phyloP scores from a whole-genome alignment of 2,113 vertebrate genomes.

The Myanophis thanlyinensis region DNA sequence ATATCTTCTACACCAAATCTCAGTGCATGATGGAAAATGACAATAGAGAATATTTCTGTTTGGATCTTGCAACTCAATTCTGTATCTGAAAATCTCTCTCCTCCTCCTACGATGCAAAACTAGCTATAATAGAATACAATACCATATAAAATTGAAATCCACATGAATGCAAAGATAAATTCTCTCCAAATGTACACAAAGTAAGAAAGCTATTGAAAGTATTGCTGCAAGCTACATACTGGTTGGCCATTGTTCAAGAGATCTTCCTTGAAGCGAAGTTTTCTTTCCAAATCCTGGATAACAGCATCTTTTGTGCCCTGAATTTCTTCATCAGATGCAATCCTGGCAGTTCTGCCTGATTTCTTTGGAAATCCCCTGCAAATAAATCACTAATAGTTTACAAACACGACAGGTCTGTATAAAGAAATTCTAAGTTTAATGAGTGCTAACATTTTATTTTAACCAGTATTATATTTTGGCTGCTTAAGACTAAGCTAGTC shows the following conservation, averaged over 20 bases:
- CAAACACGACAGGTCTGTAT: not conserved
- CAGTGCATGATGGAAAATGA: not conserved
- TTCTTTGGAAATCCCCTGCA: conserved; percentile 88
- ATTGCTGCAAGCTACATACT: conserved; percentile 57
- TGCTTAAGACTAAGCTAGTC: not conserved
- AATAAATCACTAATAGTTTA: conserved; percentile 40
- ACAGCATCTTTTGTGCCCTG: conserved; percentile 97
- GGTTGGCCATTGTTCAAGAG: conserved; percentile 91
- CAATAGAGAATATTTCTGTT: not conserved
- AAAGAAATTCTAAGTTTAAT: not conserved
- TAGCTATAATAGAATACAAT: not conserved
- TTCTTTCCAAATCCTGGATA: conserved; percentile 97
- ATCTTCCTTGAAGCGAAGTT: conserved; percentile 97
- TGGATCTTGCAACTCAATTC: not conserved
- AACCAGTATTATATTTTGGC: not conserved
- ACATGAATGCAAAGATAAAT: not conserved
- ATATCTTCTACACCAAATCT: not conserved
- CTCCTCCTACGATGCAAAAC: not conserved
- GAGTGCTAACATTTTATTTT: not conserved
- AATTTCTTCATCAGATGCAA: conserved; percentile 92
- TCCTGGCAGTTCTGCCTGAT: conserved; percentile 78
- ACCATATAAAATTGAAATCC: not conserved
- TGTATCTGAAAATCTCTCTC: not conserved
- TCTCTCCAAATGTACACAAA: not conserved
- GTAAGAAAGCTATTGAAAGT: not conserved